These are phyloP conservation scores for Oryctes rhinoceros DNA, from an alignment of 1,140 invertebrate species.

Conservation along the genomic window DNA sequence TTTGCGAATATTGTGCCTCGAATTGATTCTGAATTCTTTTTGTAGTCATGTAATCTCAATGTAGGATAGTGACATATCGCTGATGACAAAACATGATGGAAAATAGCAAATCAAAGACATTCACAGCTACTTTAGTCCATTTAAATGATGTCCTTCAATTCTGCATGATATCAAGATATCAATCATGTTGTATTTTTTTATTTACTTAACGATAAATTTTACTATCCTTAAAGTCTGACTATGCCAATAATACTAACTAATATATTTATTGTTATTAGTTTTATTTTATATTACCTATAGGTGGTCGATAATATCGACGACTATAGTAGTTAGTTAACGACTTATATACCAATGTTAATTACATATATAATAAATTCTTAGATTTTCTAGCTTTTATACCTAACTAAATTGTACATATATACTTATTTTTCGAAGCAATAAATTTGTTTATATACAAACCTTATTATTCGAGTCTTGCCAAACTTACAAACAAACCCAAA, in stretches of 20 bases:
- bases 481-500: slow-evolving; percentile 10
- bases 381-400: slow-evolving; percentile 29
- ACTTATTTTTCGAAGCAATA: slow-evolving; percentile 37
- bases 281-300: slow-evolving; percentile 20
- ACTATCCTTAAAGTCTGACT: slow-evolving; percentile 27
- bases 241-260: slow-evolving; percentile 37
- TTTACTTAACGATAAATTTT: slow-evolving; percentile 3
- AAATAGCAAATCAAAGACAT: too few relatives aligned
- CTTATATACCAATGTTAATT: slow-evolving; percentile 41
- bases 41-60: too few relatives aligned
- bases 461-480: slow-evolving; percentile 29
- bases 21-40: too few relatives aligned
- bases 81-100: too few relatives aligned
- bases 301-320: not conserved
- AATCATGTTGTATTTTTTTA: not conserved
- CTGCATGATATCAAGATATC: not conserved
- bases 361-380: slow-evolving; percentile 21
- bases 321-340: slow-evolving; percentile 7
- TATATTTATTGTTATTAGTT: slow-evolving; percentile 35
- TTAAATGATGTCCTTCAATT: not conserved
- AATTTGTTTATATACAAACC: slow-evolving; percentile 29
- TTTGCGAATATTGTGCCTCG: too few relatives aligned
- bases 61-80: too few relatives aligned
- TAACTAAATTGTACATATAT: slow-evolving; percentile 32
- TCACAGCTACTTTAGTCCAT: too few relatives aligned